These are phyloP conservation scores for Meloidogyne exigua DNA, from an alignment of 1,140 invertebrate species.

Conservation along the genomic window DNA sequence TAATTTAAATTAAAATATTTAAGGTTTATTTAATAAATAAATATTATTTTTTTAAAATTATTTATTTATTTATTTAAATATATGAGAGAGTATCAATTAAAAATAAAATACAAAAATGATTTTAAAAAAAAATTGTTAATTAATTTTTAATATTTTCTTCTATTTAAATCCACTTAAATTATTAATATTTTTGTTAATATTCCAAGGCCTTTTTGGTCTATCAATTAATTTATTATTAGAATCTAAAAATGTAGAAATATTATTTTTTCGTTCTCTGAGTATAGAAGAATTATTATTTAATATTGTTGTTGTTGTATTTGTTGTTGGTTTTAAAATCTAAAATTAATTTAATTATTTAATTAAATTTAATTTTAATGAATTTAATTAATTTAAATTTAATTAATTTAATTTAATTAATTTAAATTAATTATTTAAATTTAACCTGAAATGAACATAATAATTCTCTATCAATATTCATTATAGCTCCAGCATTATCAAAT, in stretches of 20 bases:
- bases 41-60: too few relatives aligned
- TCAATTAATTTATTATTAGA: slow-evolving; percentile 20
- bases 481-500: slow-evolving; percentile 70
- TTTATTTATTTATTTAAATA: too few relatives aligned
- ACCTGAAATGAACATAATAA: slow-evolving; percentile 74
- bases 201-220: slow-evolving; percentile 12
- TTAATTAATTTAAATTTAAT: too few relatives aligned
- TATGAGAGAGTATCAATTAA: too few relatives aligned
- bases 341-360: too few relatives aligned
- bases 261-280: slow-evolving; percentile 39
- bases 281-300: slow-evolving; percentile 1
- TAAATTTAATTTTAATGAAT: too few relatives aligned
- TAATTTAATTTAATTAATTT: neutral
- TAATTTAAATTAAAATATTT: too few relatives aligned
- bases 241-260: neutral
- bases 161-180: neutral
- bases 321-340: slow-evolving; percentile 43
- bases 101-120: too few relatives aligned
- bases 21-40: too few relatives aligned
- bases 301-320: neutral
- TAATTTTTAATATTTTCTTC: too few relatives aligned
- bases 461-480: slow-evolving; percentile 82
- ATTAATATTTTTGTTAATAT: slow-evolving; percentile 14
- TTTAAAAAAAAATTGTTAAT: too few relatives aligned
- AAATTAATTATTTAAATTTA: slow-evolving; percentile 1